A percentile compares a stretch with the other conserved stretches of the same genome.
These are phyloP conservation scores for Entomobrya multifasciata DNA, from an alignment of 2,888 invertebrate species.

Conservation along the genomic window DNA sequence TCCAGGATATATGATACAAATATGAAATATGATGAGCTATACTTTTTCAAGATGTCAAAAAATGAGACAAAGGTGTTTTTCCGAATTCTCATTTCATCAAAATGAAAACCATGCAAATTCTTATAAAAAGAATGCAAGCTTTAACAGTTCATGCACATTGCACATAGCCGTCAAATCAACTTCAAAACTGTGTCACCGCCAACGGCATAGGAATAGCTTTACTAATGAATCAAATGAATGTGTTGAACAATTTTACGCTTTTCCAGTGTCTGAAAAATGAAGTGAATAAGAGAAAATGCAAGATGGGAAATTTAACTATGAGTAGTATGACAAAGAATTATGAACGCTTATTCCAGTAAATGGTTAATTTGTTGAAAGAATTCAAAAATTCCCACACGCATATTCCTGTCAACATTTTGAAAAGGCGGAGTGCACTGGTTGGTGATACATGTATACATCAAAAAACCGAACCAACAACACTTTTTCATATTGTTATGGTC, in stretches of 20 bases:
- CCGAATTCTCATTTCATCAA: constrained; percentile 5
- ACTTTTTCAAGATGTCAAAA: neutral
- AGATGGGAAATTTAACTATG: too few species aligned
- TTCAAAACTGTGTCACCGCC: too few species aligned
- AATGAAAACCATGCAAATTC: constrained; percentile 43
- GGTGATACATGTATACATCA: too few species aligned
- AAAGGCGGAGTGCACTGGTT: too few species aligned
- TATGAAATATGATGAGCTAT: too few species aligned
- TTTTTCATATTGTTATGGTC: constrained; percentile 1
- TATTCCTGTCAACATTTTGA: constrained; percentile 2
- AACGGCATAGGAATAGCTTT: too few species aligned
- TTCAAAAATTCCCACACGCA: neutral
- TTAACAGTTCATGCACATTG: too few species aligned
- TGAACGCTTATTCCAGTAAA: constrained; percentile 1
- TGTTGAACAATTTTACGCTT: neutral
- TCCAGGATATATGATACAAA: too few species aligned
- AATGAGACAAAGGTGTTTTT: constrained; percentile 31
- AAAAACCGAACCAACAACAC: neutral
- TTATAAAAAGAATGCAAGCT: neutral
- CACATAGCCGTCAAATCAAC: constrained; percentile 3
- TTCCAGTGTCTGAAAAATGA: neutral
- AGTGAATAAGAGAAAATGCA: neutral
- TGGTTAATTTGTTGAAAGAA: neutral
- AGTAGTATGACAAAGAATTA: too few species aligned
- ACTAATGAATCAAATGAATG: neutral